Conservation (phyloP, 2,797 vertebrate species). For the Anguilla marmorata region DNA sequence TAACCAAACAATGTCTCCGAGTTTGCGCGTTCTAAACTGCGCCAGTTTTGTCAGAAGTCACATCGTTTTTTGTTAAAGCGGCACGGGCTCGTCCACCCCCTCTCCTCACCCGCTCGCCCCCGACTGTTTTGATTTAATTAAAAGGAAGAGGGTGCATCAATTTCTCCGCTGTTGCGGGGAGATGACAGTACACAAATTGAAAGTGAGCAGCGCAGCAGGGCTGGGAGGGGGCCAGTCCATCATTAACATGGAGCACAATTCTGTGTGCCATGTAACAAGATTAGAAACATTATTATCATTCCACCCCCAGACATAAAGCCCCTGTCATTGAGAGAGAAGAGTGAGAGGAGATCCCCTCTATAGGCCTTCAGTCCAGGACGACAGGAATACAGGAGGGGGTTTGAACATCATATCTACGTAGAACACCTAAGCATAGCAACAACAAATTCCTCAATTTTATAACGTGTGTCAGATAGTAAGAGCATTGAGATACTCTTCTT, state of each 20-base stretch:
- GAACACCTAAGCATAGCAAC: not conserved
- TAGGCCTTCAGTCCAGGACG: slow-evolving; percentile 5
- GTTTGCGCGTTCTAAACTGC: not conserved
- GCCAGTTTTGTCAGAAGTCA: slow-evolving; percentile 33
- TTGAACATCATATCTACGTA: not conserved
- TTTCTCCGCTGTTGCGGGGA: slow-evolving; percentile 63
- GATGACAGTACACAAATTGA: slow-evolving; percentile 83
- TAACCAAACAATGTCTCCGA: not conserved
- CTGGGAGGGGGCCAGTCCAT: slow-evolving; percentile 63
- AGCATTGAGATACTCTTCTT: not conserved
- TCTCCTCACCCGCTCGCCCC: slow-evolving; percentile 47
- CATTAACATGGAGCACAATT: slow-evolving; percentile 77
- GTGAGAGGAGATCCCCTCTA: slow-evolving; percentile 26
- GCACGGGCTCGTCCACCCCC: slow-evolving; percentile 36
- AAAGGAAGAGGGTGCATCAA: slow-evolving; percentile 73
- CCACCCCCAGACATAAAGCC: slow-evolving; percentile 54
- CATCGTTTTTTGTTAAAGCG: slow-evolving; percentile 53
- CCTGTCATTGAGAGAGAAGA: slow-evolving; percentile 45
- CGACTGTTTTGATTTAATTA: slow-evolving; percentile 77
- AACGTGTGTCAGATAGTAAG: not conserved
- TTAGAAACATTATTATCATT: slow-evolving; percentile 77
- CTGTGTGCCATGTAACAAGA: slow-evolving; percentile 76
- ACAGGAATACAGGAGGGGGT: not conserved
- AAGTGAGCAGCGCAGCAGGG: slow-evolving; percentile 71
- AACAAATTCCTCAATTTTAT: not conserved